Evolutionary conservation across 2,797 vertebrate species (phyloP), one percentile per base, ranked within the genome.

Genomic region (Galagoides demidoff): DNA sequence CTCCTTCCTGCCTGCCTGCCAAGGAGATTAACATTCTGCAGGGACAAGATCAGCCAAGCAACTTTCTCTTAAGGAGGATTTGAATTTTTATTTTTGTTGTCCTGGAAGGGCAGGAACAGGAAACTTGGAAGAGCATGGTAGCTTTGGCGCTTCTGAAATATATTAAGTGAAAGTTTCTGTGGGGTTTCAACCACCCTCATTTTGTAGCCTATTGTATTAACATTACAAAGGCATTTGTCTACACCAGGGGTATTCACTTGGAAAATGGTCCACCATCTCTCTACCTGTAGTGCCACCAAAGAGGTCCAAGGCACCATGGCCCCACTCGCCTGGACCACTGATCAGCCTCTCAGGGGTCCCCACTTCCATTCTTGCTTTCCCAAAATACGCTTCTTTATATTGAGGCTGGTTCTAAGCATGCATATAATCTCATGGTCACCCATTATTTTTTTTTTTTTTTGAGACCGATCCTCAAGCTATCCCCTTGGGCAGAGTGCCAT

Each of bases 21-120:
- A 71, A 76, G 71, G 20, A 87, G 49, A 68, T 57, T 70, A 71
- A 81, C 34, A n/a, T 79, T 66, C 81, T 87, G 23, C 17, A 3
- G 29, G 84, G 71, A 85, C 70, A 85, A 76, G 81, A 70, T 63
- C 71, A 84, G 88, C 68, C 84, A 85, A 78, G 57, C 22, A 90
- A 73, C 85, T 85, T 86, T 95, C 85, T 93, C 63, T 57, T 55
- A 70, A 52, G 52, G 49, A 94, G 57, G 82, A 87, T 63, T 77
- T 55, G 1, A 74, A 43, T 43, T 71, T 90, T 59, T 70, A 43
- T 84, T 82, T 77, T 79, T 49, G n/a, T 78, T 94, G 89, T 90
- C 74, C 82, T 66, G 37, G 71, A 96, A 90, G 78, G 73, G 79
- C 27, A 64, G 19, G 29, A 73, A 76, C 25, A 77, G 57, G 49